A percentile compares a stretch with the other conserved stretches of the same genome.
phyloP scores from a whole-genome alignment of 2,888 invertebrate species.

The Agrenia bidenticulata region DNA sequence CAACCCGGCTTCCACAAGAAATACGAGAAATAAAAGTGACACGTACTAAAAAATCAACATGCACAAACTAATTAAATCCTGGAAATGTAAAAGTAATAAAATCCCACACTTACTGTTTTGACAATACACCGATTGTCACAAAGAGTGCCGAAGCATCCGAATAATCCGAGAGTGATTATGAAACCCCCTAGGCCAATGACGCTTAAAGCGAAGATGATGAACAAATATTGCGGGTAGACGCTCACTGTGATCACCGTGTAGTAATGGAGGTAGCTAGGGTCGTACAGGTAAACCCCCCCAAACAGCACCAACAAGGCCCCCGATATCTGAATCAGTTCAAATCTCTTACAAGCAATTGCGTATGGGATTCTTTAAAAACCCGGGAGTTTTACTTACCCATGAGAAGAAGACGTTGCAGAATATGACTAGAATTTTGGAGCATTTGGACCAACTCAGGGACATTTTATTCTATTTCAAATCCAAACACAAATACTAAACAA shows the following conservation, averaged over 20 bases:
- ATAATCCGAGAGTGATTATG: slow-evolving; percentile 11
- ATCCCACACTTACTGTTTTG: background rate
- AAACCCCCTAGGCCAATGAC: slow-evolving; percentile 4
- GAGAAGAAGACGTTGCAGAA: slow-evolving; percentile 11
- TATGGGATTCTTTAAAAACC: too few species aligned
- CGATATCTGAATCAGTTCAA: slow-evolving; percentile 3
- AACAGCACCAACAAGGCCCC: slow-evolving; percentile 8
- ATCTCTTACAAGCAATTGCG: too few species aligned
- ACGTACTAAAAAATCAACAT: slow-evolving; percentile 5
- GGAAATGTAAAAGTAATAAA: background rate
- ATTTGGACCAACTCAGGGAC: slow-evolving; percentile 12
- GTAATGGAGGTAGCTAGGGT: slow-evolving; percentile 7
- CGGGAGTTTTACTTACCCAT: slow-evolving; percentile 14
- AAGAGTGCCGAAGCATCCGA: slow-evolving; percentile 2
- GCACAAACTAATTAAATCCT: background rate
- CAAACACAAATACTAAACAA: too few species aligned
- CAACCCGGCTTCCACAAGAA: background rate
- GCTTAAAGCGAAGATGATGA: slow-evolving; percentile 9
- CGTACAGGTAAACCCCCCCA: slow-evolving; percentile 7
- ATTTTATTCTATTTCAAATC: too few species aligned
- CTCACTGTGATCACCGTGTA: background rate
- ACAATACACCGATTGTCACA: slow-evolving; percentile 1
- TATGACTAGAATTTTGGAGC: slow-evolving; percentile 2
- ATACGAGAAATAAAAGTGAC: background rate
- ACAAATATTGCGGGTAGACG: slow-evolving; percentile 1